Base-by-base conservation (phyloP, 2,888 invertebrate genomes). In the Diadegma fenestrale region DNA sequence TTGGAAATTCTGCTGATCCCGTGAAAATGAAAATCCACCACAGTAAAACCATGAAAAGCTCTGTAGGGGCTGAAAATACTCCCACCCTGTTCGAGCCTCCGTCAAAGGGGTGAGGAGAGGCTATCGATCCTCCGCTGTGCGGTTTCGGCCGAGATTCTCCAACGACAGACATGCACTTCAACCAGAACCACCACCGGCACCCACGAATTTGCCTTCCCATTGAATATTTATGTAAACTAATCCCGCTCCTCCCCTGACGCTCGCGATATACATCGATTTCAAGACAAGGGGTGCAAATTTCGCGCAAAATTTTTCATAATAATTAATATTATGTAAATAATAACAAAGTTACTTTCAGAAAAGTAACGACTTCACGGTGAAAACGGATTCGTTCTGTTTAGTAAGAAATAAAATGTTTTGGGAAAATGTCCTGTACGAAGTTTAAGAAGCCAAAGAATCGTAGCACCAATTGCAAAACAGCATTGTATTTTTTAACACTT, bases 1-100 rank as follows among this genome's bases (percentile, higher is more conserved):
- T 87, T 86, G 77, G 63, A 87, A 87, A 87, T 87, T 86, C 84
- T 84, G 87, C 87, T 87, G 87, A 87, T 87, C 78, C 84, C 43
- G 86, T 80, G 84, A 63, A 84, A 86, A 86, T 87, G 84, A 84
- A 87, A 86, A 86, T 86, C 84, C 86, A 86, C 82, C 78, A 71
- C 78, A 69, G 66, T 73, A 64, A 41, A 68, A 73, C 51, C 71
- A 72, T 45, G 73, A 17, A 43, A 71, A 63, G 73, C 68, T 51
- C 17, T 41, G 17, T n/a, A 5, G 26, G 51, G 68, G 73, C 48
- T 19, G 66, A 54, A 22, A 66, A 51, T 26, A 61, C 66, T 5
- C 19, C 37, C 68, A 10, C 26, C 14, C 26, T 14, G 26, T 8
- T 37, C 37, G 14, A 58, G 26, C 22, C 26, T 26, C n/a, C n/a